phyloP scores from a whole-genome alignment of 2,797 vertebrate species.

The Acomys russatus region DNA sequence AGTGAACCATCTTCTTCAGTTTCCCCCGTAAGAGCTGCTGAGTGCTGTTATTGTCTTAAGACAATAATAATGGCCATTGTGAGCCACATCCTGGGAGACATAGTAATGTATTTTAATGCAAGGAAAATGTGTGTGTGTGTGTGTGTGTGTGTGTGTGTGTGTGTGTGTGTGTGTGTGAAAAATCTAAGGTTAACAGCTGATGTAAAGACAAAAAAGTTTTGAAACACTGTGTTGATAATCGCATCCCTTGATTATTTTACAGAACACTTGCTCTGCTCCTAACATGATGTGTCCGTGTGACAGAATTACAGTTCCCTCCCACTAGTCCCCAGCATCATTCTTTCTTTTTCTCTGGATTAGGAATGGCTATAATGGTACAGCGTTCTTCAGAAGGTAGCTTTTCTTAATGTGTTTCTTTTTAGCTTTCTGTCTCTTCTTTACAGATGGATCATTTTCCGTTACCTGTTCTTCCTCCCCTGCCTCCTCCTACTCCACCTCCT shows the following conservation, averaged over 20 bases:
- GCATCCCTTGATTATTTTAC: background rate
- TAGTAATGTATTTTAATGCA: background rate
- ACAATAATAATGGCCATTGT: background rate
- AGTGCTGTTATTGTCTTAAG: background rate
- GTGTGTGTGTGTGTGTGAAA: background rate
- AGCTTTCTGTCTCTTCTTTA: conserved; percentile 88
- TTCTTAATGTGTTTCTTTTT: too few relatives aligned
- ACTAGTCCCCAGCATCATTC: background rate
- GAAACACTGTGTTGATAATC: background rate
- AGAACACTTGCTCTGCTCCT: too few relatives aligned
- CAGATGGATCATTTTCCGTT: conserved; percentile 79
- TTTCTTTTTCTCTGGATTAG: background rate
- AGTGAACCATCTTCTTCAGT: background rate
- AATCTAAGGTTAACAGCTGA: background rate
- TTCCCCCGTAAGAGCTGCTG: background rate
- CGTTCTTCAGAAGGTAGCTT: background rate
- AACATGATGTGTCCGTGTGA: background rate
- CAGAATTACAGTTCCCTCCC: background rate
- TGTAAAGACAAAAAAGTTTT: background rate
- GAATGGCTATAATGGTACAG: too few relatives aligned
- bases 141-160: background rate
- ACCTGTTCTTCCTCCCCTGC: background rate
- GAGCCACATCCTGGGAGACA: background rate
- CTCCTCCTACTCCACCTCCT: background rate
- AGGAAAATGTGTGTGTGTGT: background rate